Conservation (phyloP, 2,797 vertebrate species). For the Rallus crepitans region DNA sequence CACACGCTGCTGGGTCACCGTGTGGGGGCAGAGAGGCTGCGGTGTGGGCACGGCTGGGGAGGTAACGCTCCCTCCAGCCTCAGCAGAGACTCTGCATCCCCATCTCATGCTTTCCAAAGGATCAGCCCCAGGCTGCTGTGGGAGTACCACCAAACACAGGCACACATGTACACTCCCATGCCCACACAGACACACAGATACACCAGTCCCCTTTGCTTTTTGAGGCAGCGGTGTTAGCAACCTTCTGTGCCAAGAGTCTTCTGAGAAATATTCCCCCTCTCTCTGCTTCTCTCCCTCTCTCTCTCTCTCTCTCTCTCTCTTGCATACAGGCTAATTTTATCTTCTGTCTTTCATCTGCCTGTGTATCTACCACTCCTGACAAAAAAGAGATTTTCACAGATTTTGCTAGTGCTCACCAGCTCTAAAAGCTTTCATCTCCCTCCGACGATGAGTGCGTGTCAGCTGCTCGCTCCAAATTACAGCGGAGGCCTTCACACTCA, state of each 20-base stretch:
- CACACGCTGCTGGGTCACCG: fast-evolving
- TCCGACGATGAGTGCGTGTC: slow-evolving; percentile 33
- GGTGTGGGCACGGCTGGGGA: fast-evolving
- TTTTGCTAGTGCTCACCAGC: slow-evolving; percentile 65
- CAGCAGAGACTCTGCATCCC: background rate
- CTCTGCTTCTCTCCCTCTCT: background rate
- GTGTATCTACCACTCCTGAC: slow-evolving; percentile 60
- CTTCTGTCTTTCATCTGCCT: slow-evolving; percentile 72
- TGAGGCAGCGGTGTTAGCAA: slow-evolving; percentile 2
- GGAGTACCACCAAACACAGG: background rate
- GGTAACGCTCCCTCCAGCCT: background rate
- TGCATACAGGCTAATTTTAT: slow-evolving; percentile 65
- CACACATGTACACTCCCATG: background rate
- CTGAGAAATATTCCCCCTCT: background rate
- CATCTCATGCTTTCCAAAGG: fast-evolving
- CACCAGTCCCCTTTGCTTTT: background rate
- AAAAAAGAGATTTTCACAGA: slow-evolving; percentile 66
- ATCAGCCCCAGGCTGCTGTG: background rate
- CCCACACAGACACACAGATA: fast-evolving
- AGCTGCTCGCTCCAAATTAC: slow-evolving; percentile 70
- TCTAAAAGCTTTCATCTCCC: slow-evolving; percentile 75
- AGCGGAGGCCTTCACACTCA: slow-evolving; percentile 58
- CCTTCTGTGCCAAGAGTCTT: background rate
- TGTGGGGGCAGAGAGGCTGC: fast-evolving
- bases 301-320: background rate